Evolutionary conservation across 1,140 invertebrate species (phyloP).

Genomic region (Calephelis nemesis): DNA sequence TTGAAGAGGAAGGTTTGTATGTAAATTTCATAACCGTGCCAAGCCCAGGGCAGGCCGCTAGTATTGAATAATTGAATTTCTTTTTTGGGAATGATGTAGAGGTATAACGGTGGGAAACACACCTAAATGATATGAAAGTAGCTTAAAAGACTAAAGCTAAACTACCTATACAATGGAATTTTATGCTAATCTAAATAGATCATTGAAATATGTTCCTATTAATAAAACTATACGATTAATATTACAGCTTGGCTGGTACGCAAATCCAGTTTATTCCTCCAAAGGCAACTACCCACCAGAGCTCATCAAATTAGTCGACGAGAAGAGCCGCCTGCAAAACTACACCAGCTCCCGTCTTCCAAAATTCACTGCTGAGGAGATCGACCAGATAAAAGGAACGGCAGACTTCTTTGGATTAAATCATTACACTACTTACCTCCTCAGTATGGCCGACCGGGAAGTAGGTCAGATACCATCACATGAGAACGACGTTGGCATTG

Average conservation of each 20-base stretch:
- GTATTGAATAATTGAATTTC: too few species aligned
- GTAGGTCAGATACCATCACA: conserved; percentile 69
- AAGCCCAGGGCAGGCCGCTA: too few species aligned
- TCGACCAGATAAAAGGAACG: conserved; percentile 76
- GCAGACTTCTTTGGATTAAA: conserved; percentile 83
- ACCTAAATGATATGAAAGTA: too few species aligned
- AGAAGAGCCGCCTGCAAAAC: conserved; percentile 81
- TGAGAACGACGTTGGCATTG: conserved; percentile 73
- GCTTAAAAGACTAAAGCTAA: too few species aligned
- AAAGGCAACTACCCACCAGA: conserved; percentile 84
- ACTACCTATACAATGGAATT: too few species aligned
- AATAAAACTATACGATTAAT: neutral
- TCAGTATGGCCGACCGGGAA: conserved; percentile 64
- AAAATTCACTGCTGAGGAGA: conserved; percentile 82
- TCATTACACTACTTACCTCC: conserved; percentile 80
- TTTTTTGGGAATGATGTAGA: too few species aligned
- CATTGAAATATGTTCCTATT: too few species aligned
- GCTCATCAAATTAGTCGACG: conserved; percentile 81
- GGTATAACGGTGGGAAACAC: too few species aligned
- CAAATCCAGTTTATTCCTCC: conserved; percentile 82
- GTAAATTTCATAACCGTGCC: too few species aligned
- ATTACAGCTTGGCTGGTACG: conserved; percentile 82
- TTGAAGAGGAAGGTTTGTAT: too few species aligned
- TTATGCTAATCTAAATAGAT: too few species aligned
- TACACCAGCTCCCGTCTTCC: conserved; percentile 82